Percentiles rank a stretch among this genome's conserved stretches.
Evolutionary conservation across 2,888 invertebrate genomes (phyloP).

Genomic region (Tetragonula carbonaria): DNA sequence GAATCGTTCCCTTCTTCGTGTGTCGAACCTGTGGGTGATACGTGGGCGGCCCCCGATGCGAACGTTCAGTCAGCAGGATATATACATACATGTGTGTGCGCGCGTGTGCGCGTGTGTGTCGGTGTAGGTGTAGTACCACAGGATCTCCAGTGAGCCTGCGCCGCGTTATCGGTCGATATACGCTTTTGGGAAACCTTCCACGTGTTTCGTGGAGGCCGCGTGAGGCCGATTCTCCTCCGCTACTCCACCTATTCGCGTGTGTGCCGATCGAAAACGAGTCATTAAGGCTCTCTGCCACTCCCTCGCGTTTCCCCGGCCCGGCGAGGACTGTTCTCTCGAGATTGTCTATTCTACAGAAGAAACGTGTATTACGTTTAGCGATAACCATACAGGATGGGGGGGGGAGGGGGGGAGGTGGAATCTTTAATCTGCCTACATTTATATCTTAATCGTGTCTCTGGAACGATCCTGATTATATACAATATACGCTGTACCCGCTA

Average conservation of each 20-base stretch:
- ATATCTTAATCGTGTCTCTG: too few species aligned
- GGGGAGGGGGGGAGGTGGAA: too few species aligned
- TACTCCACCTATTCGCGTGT: conserved; percentile 35
- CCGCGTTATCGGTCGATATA: conserved; percentile 71
- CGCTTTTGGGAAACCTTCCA: conserved; percentile 72
- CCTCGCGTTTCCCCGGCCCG: background rate
- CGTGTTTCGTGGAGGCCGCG: conserved; percentile 62
- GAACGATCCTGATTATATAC: too few species aligned
- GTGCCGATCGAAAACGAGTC: conserved; percentile 31
- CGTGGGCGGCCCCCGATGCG: conserved; percentile 70
- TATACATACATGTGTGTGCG: background rate
- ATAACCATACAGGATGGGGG: too few species aligned
- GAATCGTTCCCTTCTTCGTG: conserved; percentile 65
- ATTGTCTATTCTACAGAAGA: too few species aligned
- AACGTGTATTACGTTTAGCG: too few species aligned
- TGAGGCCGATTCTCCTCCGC: conserved; percentile 36
- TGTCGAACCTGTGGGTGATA: conserved; percentile 61
- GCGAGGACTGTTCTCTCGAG: too few species aligned
- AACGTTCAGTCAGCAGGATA: conserved; percentile 17
- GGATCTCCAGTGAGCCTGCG: conserved; percentile 66
- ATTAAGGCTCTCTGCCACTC: conserved; percentile 1
- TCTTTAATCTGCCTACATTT: too few species aligned
- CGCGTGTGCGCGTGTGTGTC: background rate
- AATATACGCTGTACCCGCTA: too few species aligned
- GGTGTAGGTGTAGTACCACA: conserved; percentile 26